Percentiles rank a stretch among this genome's conserved stretches.
Conservation (phyloP, 1,140 invertebrate genomes). For the Macrobrachium rosenbergii region DNA sequence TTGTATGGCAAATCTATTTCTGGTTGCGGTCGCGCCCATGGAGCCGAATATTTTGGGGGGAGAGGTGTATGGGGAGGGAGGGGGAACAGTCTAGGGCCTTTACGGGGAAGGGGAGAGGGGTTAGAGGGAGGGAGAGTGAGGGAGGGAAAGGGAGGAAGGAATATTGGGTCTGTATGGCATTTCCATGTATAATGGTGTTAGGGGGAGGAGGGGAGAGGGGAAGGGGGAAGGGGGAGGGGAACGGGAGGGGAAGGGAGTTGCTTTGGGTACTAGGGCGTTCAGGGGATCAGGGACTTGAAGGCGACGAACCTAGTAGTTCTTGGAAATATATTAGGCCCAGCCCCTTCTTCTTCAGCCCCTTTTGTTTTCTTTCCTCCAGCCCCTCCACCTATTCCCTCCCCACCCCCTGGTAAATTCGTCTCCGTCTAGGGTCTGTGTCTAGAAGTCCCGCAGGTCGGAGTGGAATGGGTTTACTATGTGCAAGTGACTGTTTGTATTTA, state of each 20-base stretch:
- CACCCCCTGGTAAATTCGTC: neutral
- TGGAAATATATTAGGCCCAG: neutral
- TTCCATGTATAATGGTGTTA: too few species aligned
- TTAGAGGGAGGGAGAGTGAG: neutral
- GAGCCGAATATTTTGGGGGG: neutral
- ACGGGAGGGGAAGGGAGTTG: neutral
- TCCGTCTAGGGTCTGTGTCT: neutral
- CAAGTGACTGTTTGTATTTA: too few species aligned
- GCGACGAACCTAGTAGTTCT: neutral
- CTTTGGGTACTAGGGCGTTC: neutral
- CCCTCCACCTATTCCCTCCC: neutral
- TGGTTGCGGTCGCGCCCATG: too few species aligned
- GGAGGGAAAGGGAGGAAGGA: neutral
- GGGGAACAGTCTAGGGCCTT: too few species aligned
- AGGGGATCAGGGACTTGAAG: neutral
- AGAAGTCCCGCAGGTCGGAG: too few species aligned
- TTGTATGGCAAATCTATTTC: too few species aligned
- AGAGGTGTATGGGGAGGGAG: neutral
- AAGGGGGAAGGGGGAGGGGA: neutral
- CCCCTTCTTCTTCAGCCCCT: neutral
- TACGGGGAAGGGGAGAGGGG: neutral
- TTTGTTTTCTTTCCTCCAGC: neutral
- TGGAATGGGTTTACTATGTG: too few species aligned
- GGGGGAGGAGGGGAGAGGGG: conserved; percentile 1
- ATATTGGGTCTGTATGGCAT: too few species aligned